A percentile compares a stretch with the other conserved stretches of the same genome.
These are phyloP conservation scores for Erythrocercus mccallii DNA, from an alignment of 2,113 vertebrate genomes.

Conservation along the genomic window DNA sequence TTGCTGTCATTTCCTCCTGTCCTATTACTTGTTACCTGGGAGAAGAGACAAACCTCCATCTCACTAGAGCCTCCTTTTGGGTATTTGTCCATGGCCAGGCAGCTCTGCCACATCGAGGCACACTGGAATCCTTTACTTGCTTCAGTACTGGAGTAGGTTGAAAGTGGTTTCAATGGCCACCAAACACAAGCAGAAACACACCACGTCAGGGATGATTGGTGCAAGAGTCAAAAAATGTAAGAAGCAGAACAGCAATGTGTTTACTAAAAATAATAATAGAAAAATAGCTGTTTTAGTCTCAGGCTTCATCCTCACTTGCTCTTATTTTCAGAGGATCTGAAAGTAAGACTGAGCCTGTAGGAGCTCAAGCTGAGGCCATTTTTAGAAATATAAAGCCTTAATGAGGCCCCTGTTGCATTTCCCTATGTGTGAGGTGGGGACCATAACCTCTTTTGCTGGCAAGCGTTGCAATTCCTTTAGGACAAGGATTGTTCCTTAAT, in stretches of 20 bases:
- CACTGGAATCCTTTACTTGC: background rate
- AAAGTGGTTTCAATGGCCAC: background rate
- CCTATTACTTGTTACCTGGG: background rate
- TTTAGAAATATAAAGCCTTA: conserved; percentile 4
- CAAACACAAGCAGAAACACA: background rate
- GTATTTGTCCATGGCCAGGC: background rate
- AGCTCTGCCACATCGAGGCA: background rate
- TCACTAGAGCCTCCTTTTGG: background rate
- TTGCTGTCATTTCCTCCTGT: background rate
- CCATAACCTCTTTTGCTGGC: background rate
- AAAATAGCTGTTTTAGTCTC: background rate
- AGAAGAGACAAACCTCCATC: background rate
- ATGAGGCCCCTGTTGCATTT: background rate
- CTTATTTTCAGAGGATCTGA: background rate
- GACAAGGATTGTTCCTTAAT: background rate
- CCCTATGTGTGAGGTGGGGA: background rate
- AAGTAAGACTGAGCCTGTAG: background rate
- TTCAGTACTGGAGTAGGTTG: background rate
- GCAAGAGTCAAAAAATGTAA: background rate
- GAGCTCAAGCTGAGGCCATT: background rate
- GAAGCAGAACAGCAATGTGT: background rate
- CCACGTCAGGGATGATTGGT: background rate
- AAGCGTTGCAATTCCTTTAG: conserved; percentile 9
- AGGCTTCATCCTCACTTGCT: background rate
- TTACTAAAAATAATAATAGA: background rate